Base-by-base conservation (phyloP, 2,797 vertebrate genomes). In the Rhinoraja longicauda region DNA sequence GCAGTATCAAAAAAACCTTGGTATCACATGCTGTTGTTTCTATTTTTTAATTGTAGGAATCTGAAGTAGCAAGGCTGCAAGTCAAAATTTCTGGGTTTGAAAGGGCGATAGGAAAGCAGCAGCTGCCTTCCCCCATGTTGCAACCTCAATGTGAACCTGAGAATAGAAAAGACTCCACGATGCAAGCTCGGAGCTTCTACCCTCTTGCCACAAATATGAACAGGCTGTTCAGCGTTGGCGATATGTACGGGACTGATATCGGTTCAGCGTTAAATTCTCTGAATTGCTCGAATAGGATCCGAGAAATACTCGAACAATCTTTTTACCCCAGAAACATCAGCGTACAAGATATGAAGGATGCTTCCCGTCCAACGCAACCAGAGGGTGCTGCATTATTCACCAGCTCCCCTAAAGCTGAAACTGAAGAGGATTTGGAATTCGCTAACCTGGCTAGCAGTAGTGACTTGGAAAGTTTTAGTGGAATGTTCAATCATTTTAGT, bases 11-110 rank as follows among this genome's bases (percentile, higher is more conserved):
- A 29, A 57, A 62, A 26, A n/a, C 26, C 1, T 75, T 92, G 8
- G 24, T 9, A 19, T 67, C 24, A 72, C 36, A 57, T 17, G 13
- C 1, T 91, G n/a, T 67, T 21, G 59, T 67, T 93, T 94, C 90
- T 90, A 53, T 21, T 90, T 90, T 94, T 7, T 73, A 75, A 92
- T 73, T 92, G 4, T 93, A 98, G 97, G 97, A 97, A 94, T 97
- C 97, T 19, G 97, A 97, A 95, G 95, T 97, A 94, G 96, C 96
- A 21, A 97, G 96, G 94, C 95, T 98, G 93, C 96, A 97, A 93
- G 95, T 96, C 93, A 96, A 94, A 94, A 95, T 97, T 95, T 97
- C 97, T 93, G 96, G 96, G 93, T 94, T 96, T 95, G 96, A 96
- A 94, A 95, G 96, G 94, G 94, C 95, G 67, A 95, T 95, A 64